Evolutionary conservation across 1,140 invertebrate genomes (phyloP), one percentile per base, ranked within the genome.

Genomic region (Marisa cornuarietis): DNA sequence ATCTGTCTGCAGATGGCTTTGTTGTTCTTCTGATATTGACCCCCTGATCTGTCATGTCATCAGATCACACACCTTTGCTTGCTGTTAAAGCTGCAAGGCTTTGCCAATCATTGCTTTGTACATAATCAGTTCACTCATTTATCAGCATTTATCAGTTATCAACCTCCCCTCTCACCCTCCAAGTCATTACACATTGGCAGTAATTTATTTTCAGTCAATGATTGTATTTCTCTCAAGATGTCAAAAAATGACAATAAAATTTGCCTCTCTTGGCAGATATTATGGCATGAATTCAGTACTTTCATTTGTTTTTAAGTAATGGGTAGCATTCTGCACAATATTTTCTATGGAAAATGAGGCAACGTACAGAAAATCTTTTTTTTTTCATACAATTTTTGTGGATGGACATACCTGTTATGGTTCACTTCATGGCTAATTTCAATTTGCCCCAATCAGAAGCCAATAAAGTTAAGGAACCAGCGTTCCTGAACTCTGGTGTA

Each of bases 201-300:
- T 73, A 73, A 73, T 54, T 73, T 73, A 73, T 73, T 73, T 58
- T 73, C 71, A 73, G 51, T n/a, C 26, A 52, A 73, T 73, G 71
- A 54, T 73, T 54, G 71, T 73, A 31, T 22, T 42, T 73, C 54
- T 73, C 22, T 73, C 54, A 54, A 73, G 24, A 52, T 73, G 71
- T 73, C 22, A 73, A 54, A 42, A 42, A 22, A 73, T 73, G 52
- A 73, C 54, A 52, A 73, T 52, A 49, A 73, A 73, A 73, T 73
- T 26, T 51, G 71, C 71, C 71, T 22, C 20, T 71, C 24, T 22
- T 11, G 71, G 71, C 71, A 31, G 26, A 73, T 73, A 26, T 54
- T 73, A 51, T 14, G 18, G 54, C 20, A 16, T 18, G 18, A 52
- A 14, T 18, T 49, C 14, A 52, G 69, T 71, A 22, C 49, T 10